Base-by-base conservation (phyloP, 2,113 vertebrate genomes). In the Addax nasomaculatus region DNA sequence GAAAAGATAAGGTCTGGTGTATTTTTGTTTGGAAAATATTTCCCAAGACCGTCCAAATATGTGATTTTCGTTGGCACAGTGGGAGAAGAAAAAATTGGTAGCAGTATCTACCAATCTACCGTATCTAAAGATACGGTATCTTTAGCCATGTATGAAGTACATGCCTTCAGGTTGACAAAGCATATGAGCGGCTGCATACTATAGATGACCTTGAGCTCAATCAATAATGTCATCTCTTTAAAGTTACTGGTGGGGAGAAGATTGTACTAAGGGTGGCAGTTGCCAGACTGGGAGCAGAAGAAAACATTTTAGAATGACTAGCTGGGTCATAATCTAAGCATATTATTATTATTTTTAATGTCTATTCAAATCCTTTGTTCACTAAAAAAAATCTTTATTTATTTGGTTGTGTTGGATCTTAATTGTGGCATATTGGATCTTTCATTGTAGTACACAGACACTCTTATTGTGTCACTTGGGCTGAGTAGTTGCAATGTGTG, bases 1-100 rank as follows among this genome's bases (percentile, higher is more conserved):
- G 87, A 76, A 92, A 95, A 92, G 33, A 93, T 53, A 95, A 95
- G 88, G 76, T 94, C 87, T 64, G 62, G 33, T 93, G 47, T 89
- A 3, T 43, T 94, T 43, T 70, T 93, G 2, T 92, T 93, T 78
- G 70, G 29, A 87, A 97, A 95, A 57, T 92, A 62, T 85, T 97
- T 96, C 53, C 55, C 13, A 67, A 94, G 55, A 83, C n/a, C 17
- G 62, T 92, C 96, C 19, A 36, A 27, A 23, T 78, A 12, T 62
- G 29, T 92, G 23, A 73, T 90, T 96, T 95, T 90, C 78, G 9
- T 93, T 96, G 47, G 79, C 47, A 85, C 55, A 76, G 23, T 92
- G 21, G 43, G 14, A 89, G 15, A 51, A 64, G 83, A 79, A 39
- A 36, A 90, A 93, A 80, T 47, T 85, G 43, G 25, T 83, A 83